These are phyloP conservation scores for Calliscelio sp. DNA, from an alignment of 2,888 invertebrate genomes.

Conservation along the genomic window DNA sequence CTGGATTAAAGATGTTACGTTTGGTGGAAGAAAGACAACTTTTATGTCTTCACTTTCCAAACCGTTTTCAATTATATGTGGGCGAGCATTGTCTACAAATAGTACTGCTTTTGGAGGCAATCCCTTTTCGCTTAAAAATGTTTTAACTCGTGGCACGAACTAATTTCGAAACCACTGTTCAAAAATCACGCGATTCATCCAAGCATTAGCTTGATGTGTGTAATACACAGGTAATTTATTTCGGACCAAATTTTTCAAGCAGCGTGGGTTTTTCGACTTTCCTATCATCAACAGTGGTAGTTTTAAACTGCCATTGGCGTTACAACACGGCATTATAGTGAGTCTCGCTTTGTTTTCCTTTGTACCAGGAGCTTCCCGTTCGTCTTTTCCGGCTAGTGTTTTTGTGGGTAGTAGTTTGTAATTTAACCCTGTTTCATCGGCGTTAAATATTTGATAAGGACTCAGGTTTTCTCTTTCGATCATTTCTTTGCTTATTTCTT, in stretches of 20 bases:
- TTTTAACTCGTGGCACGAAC: slow-evolving; percentile 63
- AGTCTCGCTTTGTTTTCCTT: too few relatives aligned
- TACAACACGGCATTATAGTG: not conserved
- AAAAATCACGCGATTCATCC: slow-evolving; percentile 62
- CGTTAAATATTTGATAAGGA: not conserved
- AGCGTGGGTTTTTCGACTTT: slow-evolving; percentile 23
- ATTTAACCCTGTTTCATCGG: not conserved
- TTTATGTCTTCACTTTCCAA: not conserved
- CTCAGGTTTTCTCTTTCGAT: too few relatives aligned
- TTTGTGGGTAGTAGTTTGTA: too few relatives aligned
- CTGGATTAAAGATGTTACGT: slow-evolving; percentile 24
- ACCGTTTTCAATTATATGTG: not conserved
- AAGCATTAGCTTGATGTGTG: slow-evolving; percentile 27
- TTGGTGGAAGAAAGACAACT: slow-evolving; percentile 24
- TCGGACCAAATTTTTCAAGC: not conserved
- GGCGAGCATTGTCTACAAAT: slow-evolving; percentile 57
- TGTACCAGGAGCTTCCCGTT: too few relatives aligned
- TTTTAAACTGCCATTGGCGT: not conserved
- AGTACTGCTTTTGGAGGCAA: slow-evolving; percentile 64
- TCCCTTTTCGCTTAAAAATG: slow-evolving; percentile 56
- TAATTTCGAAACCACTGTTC: slow-evolving; percentile 55
- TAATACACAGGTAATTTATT: slow-evolving; percentile 22
- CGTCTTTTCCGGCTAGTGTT: too few relatives aligned
- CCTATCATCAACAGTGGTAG: slow-evolving; percentile 8
- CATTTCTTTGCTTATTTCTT: too few relatives aligned